phyloP scores from a whole-genome alignment of 2,113 vertebrate genomes.

The Trachemys scripta region DNA sequence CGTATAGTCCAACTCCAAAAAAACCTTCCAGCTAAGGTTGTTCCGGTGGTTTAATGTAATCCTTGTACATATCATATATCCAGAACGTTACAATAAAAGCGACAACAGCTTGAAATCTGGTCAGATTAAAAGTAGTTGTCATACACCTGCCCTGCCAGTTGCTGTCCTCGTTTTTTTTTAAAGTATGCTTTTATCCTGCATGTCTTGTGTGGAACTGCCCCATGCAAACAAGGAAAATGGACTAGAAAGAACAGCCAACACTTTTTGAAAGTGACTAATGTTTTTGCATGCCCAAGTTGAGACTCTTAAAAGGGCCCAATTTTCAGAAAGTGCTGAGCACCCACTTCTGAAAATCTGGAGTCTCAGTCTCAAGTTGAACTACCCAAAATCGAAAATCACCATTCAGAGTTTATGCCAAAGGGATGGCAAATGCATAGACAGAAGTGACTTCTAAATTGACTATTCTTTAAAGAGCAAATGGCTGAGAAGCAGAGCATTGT shows the following conservation, averaged over 20 bases:
- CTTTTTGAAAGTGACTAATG: background rate
- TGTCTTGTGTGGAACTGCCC: background rate
- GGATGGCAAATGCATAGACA: background rate
- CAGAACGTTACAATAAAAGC: rapidly evolving
- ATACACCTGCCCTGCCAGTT: background rate
- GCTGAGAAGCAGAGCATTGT: background rate
- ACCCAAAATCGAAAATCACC: background rate
- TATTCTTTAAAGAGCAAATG: background rate
- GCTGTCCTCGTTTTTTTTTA: background rate
- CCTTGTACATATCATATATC: rapidly evolving
- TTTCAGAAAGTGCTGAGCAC: background rate
- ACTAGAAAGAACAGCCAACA: background rate
- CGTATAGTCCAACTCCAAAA: background rate
- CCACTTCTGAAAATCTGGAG: background rate
- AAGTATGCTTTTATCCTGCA: background rate
- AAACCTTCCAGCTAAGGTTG: background rate
- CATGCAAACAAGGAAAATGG: background rate
- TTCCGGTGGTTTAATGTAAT: background rate
- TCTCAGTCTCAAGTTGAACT: background rate
- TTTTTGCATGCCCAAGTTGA: background rate
- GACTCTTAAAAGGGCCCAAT: too few species aligned
- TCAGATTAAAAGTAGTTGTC: background rate
- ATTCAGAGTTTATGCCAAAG: background rate
- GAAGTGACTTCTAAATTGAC: background rate
- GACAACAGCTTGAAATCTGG: rapidly evolving